These are phyloP conservation scores for Lepus townsendii DNA, from an alignment of 2,797 vertebrate genomes.

Conservation along the genomic window DNA sequence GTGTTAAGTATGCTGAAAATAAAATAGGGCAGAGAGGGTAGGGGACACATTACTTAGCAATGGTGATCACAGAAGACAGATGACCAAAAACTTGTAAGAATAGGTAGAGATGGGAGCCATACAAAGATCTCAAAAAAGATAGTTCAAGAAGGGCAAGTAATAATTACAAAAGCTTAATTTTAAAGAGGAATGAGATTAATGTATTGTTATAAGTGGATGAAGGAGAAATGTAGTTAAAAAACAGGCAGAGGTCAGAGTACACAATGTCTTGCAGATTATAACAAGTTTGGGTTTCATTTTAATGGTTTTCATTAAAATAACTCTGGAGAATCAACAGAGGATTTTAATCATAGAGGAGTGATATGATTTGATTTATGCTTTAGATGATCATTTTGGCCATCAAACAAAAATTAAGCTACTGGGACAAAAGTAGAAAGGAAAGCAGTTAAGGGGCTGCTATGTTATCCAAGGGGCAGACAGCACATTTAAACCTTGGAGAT, in stretches of 20 bases:
- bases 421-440: not conserved
- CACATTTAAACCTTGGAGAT: not conserved
- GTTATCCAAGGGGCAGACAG: not conserved
- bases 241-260: not conserved
- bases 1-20: slow-evolving; percentile 20
- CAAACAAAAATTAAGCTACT: slow-evolving; percentile 1
- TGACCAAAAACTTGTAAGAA: slow-evolving; percentile 36
- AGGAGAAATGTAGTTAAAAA: slow-evolving; percentile 21
- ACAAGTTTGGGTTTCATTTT: slow-evolving; percentile 38
- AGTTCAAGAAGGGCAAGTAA: not conserved
- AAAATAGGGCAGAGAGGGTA: not conserved
- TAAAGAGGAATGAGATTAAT: slow-evolving; percentile 7
- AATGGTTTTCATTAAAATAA: slow-evolving; percentile 57
- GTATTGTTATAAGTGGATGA: not conserved
- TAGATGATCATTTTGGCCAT: not conserved
- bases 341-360: not conserved
- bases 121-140: not conserved
- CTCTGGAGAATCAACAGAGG: not conserved
- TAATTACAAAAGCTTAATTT: not conserved
- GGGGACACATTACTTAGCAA: not conserved
- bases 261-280: not conserved
- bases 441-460: not conserved
- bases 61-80: not conserved
- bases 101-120: not conserved
- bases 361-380: slow-evolving; percentile 35